Conservation (phyloP, 2,113 vertebrate species). For the Ictidomys tridecemlineatus region DNA sequence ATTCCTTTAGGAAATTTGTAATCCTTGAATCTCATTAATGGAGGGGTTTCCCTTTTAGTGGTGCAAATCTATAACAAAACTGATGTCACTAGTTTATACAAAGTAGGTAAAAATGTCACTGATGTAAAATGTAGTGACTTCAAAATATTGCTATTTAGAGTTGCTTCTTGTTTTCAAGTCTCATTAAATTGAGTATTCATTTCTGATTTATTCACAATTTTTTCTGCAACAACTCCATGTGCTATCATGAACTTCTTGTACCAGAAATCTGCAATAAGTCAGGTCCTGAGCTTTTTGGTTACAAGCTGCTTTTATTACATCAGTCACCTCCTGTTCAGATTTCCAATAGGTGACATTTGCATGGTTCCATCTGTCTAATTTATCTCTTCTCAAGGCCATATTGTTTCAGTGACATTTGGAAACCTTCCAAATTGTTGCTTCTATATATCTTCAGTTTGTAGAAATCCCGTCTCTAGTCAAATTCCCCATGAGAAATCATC, state of each 20-base stretch:
- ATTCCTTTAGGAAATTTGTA: neutral
- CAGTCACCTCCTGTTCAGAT: conserved; percentile 76
- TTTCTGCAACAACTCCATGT: neutral
- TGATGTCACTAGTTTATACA: neutral
- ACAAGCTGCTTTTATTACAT: conserved; percentile 74
- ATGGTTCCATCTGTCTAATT: conserved; percentile 80
- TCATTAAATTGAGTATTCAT: conserved; percentile 29
- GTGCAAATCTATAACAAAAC: neutral
- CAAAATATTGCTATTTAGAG: conserved; percentile 37
- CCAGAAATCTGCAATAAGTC: conserved; percentile 64
- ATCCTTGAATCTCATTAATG: neutral
- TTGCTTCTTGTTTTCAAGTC: conserved; percentile 28
- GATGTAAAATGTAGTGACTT: conserved; percentile 43
- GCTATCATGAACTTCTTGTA: conserved; percentile 56
- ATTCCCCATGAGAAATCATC: conserved; percentile 50
- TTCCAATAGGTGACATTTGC: conserved; percentile 77
- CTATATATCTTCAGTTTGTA: conserved; percentile 47
- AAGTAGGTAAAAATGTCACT: conserved; percentile 26
- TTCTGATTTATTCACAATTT: conserved; percentile 30
- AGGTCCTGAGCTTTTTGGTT: conserved; percentile 62
- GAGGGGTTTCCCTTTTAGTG: neutral
- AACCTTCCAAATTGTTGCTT: conserved; percentile 64
- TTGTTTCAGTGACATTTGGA: conserved; percentile 72
- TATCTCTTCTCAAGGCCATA: conserved; percentile 68
- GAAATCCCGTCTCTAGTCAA: conserved; percentile 46